phyloP scores from a whole-genome alignment of 2,113 vertebrate species.

The Triplophysa rosa region DNA sequence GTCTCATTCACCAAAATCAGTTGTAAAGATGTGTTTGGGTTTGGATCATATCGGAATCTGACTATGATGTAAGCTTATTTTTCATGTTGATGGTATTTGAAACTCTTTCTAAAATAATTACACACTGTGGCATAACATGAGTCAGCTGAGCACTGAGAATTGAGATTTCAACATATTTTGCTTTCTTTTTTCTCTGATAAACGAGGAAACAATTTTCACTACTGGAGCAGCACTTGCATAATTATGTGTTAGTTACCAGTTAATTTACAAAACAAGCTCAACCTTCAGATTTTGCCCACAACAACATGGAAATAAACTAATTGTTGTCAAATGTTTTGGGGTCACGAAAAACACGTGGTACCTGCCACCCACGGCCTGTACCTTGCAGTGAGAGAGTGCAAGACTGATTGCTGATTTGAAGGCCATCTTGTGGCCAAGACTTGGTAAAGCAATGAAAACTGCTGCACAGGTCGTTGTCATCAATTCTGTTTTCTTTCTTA shows the following conservation, averaged over 20 bases:
- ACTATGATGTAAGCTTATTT: no score
- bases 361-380: constrained; percentile 9
- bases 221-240: constrained; percentile 13
- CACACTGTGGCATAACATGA: neutral
- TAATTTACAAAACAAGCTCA: constrained; percentile 23
- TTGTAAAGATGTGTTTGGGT: no score
- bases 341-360: constrained; percentile 24
- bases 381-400: no score
- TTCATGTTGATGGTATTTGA: neutral
- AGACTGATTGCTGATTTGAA: constrained; percentile 13
- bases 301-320: constrained; percentile 38
- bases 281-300: constrained; percentile 3
- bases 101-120: neutral
- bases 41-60: no score
- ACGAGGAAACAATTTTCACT: neutral
- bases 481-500: neutral
- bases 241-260: constrained; percentile 22
- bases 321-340: constrained; percentile 29
- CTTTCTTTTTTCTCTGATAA: neutral
- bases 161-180: neutral
- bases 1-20: neutral
- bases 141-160: neutral
- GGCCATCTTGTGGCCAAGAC: constrained; percentile 47
- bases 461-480: neutral
- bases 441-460: constrained; percentile 38